These are phyloP conservation scores for Pterophyllum scalare DNA, from an alignment of 2,113 vertebrate species.

Conservation along the genomic window DNA sequence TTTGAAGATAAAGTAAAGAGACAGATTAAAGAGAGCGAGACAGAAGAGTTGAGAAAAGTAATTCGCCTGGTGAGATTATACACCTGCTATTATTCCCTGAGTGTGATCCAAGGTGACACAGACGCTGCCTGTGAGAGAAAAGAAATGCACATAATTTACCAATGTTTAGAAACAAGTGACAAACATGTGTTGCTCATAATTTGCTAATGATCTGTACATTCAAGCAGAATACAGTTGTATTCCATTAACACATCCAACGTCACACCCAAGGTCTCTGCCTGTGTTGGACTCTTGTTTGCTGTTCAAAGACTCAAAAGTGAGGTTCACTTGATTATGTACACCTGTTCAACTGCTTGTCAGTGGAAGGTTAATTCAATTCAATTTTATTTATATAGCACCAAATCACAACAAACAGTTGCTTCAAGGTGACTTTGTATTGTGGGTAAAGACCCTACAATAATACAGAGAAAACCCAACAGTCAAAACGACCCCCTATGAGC, in stretches of 20 bases:
- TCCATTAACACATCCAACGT: not conserved
- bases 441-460: too few relatives aligned
- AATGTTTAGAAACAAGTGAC: not conserved
- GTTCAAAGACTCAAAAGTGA: not conserved
- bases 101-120: not conserved
- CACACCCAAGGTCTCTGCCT: conserved; percentile 15
- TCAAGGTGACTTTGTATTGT: too few relatives aligned
- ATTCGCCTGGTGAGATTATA: not conserved
- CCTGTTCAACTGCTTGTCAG: too few relatives aligned
- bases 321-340: too few relatives aligned
- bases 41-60: not conserved
- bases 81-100: not conserved
- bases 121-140: not conserved
- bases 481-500: too few relatives aligned
- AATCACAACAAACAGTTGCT: too few relatives aligned
- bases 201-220: not conserved
- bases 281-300: conserved; percentile 22
- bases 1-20: not conserved
- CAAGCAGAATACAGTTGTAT: too few relatives aligned
- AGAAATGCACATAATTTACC: not conserved
- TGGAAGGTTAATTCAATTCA: too few relatives aligned
- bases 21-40: not conserved
- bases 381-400: too few relatives aligned
- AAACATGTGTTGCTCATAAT: not conserved
- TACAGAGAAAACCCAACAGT: too few relatives aligned